Evolutionary conservation across 2,113 vertebrate species (phyloP).

Genomic region (Brienomyrus longianalis): DNA sequence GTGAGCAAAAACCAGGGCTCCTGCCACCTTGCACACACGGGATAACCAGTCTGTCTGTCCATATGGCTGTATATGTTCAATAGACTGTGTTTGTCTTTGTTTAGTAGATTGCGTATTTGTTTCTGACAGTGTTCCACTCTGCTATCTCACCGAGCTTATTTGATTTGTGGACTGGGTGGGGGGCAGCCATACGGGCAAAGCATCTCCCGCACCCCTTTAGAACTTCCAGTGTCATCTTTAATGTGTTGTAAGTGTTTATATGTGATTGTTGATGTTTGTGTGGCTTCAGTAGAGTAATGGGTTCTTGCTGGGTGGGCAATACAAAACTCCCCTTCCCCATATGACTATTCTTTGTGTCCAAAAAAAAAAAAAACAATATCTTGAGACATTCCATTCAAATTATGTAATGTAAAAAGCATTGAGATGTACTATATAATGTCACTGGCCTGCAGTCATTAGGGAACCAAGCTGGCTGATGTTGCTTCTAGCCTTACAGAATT

Average conservation of each 20-base stretch:
- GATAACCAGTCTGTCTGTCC: not conserved
- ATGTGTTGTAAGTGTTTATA: conserved; percentile 18
- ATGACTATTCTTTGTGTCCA: conserved; percentile 7
- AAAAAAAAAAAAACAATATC: conserved; percentile 7
- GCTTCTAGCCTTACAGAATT: conserved; percentile 10
- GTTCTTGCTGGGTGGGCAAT: conserved; percentile 53
- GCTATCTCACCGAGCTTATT: conserved; percentile 2
- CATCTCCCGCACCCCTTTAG: not conserved
- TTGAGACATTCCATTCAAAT: conserved; percentile 19
- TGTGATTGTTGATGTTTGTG: conserved; percentile 51
- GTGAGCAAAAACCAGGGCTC: not conserved
- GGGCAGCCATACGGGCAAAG: not conserved
- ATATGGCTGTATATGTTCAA: conserved; percentile 12
- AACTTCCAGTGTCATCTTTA: not conserved
- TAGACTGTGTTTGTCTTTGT: conserved; percentile 8
- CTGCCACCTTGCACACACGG: not conserved
- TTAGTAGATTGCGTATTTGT: conserved; percentile 16
- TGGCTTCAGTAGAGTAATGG: conserved; percentile 55
- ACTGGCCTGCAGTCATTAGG: not conserved
- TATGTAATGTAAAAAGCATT: not conserved
- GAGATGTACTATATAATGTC: not conserved
- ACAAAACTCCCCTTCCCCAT: conserved; percentile 34
- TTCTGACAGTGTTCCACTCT: not conserved
- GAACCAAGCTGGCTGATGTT: not conserved
- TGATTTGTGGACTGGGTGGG: not conserved